Conservation (phyloP, 1,140 invertebrate genomes). For the Pollicipes pollicipes region DNA sequence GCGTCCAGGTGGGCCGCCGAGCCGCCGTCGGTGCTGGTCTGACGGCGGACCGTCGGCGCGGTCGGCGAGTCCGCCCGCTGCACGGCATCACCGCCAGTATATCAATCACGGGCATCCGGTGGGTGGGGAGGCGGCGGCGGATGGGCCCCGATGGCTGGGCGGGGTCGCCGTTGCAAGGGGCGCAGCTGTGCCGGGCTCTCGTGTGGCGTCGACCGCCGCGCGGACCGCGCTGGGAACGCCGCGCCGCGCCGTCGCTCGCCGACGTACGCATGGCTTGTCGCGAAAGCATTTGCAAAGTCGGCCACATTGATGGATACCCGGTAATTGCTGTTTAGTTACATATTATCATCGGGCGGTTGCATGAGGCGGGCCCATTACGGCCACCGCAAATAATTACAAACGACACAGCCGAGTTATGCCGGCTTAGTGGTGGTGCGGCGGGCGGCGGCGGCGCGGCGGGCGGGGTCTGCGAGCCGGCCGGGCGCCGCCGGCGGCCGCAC, state of each 20-base stretch:
- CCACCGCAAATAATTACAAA: constrained; percentile 1
- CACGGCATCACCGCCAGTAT: background rate
- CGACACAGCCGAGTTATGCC: background rate
- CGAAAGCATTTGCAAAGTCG: background rate
- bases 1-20: too few species aligned
- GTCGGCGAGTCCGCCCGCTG: too few species aligned
- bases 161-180: background rate
- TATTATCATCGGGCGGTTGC: background rate
- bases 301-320: background rate
- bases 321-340: background rate
- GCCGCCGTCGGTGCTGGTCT: too few species aligned
- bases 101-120: background rate
- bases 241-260: too few species aligned
- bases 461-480: too few species aligned
- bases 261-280: background rate
- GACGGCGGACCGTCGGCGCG: too few species aligned
- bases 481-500: background rate
- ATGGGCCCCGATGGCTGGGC: background rate
- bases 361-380: background rate
- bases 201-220: background rate
- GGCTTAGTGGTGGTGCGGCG: too few species aligned
- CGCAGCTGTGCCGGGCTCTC: background rate
- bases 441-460: too few species aligned
- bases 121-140: too few species aligned
- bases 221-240: background rate